Conservation (phyloP, 23 tunicate species). For the Pegea sp. region DNA sequence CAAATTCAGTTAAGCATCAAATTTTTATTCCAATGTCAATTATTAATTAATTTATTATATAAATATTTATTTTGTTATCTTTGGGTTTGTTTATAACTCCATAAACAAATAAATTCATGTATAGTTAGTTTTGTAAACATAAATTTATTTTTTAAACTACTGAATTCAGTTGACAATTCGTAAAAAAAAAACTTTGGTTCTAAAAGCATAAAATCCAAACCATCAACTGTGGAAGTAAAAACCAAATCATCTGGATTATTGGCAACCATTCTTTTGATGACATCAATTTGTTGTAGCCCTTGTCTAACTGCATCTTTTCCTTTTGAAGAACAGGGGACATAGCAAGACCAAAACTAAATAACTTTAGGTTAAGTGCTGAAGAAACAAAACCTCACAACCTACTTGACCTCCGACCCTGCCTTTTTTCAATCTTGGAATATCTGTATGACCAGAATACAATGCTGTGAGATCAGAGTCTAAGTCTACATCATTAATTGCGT, state of each 20-base stretch:
- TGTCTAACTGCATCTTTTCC: constrained; percentile 11
- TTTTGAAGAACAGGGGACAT: constrained; percentile 6
- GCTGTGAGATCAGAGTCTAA: not conserved
- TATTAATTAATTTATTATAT: no score
- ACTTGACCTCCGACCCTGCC: constrained; percentile 13
- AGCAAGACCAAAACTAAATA: constrained; percentile 22
- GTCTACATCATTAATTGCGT: not conserved
- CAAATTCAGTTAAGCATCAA: no score
- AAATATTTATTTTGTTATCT: no score
- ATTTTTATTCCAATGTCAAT: no score
- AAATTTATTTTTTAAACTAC: no score
- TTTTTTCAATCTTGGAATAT: constrained; percentile 7
- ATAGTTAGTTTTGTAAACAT: no score
- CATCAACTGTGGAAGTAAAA: constrained; percentile 5
- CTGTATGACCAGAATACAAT: constrained; percentile 3
- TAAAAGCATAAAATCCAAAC: no score
- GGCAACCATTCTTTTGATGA: constrained; percentile 10
- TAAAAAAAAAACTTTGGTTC: no score
- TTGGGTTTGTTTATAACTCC: no score
- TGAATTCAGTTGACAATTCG: no score
- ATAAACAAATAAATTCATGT: no score
- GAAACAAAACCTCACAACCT: not conserved
- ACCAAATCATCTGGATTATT: constrained; percentile 8
- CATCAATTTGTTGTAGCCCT: constrained; percentile 21
- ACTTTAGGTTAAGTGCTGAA: no score